phyloP scores from a whole-genome alignment of 2,888 invertebrate species.

The Lissocephala sabroskyi region DNA sequence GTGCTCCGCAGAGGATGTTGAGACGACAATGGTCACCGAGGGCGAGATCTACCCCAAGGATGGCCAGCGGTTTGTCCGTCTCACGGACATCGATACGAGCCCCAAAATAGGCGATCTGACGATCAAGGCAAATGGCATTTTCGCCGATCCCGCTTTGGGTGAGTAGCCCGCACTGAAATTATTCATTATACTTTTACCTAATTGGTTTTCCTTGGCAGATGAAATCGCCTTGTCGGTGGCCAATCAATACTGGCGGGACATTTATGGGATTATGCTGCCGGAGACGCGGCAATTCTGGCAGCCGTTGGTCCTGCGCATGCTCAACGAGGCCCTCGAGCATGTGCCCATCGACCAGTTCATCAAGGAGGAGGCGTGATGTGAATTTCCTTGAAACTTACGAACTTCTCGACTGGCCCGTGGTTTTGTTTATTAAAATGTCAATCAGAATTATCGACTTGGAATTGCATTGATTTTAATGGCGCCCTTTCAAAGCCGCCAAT shows the following conservation, averaged over 20 bases:
- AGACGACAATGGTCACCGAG: constrained; percentile 48
- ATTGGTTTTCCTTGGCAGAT: constrained; percentile 47
- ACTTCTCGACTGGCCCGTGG: no score
- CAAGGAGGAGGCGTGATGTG: no score
- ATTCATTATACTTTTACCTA: constrained; percentile 1
- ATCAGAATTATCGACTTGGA: no score
- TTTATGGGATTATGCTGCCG: constrained; percentile 74
- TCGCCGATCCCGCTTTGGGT: constrained; percentile 79
- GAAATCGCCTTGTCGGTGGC: constrained; percentile 71
- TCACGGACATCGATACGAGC: constrained; percentile 76
- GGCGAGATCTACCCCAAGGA: constrained; percentile 75
- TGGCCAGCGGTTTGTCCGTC: constrained; percentile 74
- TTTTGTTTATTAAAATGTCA: background rate
- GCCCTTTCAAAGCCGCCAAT: background rate
- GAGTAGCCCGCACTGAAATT: constrained; percentile 61
- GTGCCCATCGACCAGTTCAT: constrained; percentile 67
- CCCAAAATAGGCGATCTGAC: constrained; percentile 78
- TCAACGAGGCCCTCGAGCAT: constrained; percentile 60
- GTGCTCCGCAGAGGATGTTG: no score
- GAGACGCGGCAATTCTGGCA: constrained; percentile 68
- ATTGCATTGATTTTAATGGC: background rate
- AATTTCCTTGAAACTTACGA: no score
- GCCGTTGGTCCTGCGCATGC: constrained; percentile 57
- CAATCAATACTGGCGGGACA: constrained; percentile 76
- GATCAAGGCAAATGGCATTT: constrained; percentile 76